phyloP scores from a whole-genome alignment of 1,140 invertebrate species.

The Lepidotrigona ventralis region DNA sequence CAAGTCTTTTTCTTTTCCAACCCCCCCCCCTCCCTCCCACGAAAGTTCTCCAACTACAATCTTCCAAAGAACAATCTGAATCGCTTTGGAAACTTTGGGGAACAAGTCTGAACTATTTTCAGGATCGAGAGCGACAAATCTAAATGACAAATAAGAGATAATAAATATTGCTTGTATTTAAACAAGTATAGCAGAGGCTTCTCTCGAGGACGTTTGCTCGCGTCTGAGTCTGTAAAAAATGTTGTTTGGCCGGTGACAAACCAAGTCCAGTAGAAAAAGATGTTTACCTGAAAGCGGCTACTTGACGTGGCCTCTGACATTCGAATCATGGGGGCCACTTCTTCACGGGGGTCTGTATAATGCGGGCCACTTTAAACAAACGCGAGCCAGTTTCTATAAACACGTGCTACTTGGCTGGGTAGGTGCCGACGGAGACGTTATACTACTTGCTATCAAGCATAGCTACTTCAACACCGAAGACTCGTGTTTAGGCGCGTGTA shows the following conservation, averaged over 20 bases:
- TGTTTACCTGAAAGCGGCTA: conserved; percentile 16
- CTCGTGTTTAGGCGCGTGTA: neutral
- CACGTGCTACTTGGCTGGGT: conserved; percentile 39
- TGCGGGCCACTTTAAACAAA: conserved; percentile 59
- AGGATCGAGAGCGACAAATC: too few species aligned
- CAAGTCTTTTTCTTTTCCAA: too few species aligned
- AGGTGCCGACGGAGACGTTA: conserved; percentile 48
- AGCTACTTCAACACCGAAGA: neutral
- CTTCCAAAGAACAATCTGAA: too few species aligned
- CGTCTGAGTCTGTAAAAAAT: conserved; percentile 38
- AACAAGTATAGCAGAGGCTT: neutral
- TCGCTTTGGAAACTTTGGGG: too few species aligned
- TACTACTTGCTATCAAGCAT: neutral
- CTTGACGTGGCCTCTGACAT: conserved; percentile 10
- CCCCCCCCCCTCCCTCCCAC: too few species aligned
- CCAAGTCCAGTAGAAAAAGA: neutral
- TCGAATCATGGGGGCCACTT: conserved; percentile 42
- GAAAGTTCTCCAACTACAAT: too few species aligned
- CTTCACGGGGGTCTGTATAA: conserved; percentile 63
- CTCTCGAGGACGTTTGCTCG: neutral
- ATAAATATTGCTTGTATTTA: neutral
- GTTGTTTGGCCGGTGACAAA: conserved; percentile 9
- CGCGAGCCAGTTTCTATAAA: conserved; percentile 46
- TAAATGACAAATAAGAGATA: neutral
- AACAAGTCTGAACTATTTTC: too few species aligned